phyloP scores from a whole-genome alignment of 2,113 vertebrate genomes.

The Fregata magnificens region DNA sequence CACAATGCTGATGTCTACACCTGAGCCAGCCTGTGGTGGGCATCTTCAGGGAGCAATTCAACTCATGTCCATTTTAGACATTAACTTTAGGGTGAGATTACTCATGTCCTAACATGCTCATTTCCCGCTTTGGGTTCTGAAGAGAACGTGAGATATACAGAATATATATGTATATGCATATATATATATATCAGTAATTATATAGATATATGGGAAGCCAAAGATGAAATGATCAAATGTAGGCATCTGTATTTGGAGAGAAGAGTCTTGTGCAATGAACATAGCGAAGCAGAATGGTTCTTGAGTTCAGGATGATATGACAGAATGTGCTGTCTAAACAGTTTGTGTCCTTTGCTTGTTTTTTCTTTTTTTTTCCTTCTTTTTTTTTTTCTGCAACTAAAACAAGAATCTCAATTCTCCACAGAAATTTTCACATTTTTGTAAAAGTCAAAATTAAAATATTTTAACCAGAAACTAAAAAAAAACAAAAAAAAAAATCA shows the following conservation, averaged over 20 bases:
- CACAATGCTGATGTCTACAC: neutral
- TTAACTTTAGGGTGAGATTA: neutral
- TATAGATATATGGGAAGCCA: neutral
- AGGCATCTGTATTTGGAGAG: neutral
- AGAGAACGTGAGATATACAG: neutral
- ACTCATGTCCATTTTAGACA: neutral
- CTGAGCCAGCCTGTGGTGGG: rapidly evolving
- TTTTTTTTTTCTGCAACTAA: neutral
- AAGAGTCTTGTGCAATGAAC: neutral
- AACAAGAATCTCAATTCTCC: neutral
- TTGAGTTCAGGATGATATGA: neutral
- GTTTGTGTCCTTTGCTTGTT: neutral
- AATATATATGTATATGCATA: neutral
- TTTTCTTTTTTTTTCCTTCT: rapidly evolving
- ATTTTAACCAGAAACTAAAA: neutral
- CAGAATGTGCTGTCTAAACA: neutral
- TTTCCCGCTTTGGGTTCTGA: neutral
- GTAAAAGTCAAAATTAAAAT: neutral
- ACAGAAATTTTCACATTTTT: neutral
- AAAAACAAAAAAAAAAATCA: neutral
- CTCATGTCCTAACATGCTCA: rapidly evolving
- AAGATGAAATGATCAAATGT: neutral
- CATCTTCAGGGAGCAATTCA: neutral
- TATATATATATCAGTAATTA: neutral
- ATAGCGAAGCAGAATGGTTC: neutral